Conservation (phyloP, 2,797 vertebrate species). For the Sebastes itinus region DNA sequence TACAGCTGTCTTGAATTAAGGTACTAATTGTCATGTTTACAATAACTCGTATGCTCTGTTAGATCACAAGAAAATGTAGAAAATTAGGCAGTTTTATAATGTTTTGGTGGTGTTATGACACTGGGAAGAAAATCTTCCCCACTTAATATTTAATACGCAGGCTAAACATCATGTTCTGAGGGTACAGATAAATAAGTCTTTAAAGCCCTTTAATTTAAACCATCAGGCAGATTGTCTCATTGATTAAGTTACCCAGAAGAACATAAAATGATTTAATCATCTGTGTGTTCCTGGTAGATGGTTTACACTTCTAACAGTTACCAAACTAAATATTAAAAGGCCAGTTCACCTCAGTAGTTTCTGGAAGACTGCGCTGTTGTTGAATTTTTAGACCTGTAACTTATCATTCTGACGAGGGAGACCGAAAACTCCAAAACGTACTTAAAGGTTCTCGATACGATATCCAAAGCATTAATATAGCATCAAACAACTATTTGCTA, state of each 20-base stretch:
- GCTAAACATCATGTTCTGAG: not conserved
- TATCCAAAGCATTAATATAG: too few relatives aligned
- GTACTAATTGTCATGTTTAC: not conserved
- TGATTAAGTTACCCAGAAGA: not conserved
- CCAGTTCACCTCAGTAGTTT: not conserved
- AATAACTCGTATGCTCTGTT: not conserved
- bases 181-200: not conserved
- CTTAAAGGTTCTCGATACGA: not conserved
- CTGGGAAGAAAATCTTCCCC: not conserved
- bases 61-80: not conserved
- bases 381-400: not conserved
- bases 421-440: too few relatives aligned
- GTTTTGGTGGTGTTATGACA: not conserved
- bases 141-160: not conserved
- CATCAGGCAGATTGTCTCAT: not conserved
- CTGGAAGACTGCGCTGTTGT: not conserved
- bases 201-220: too few relatives aligned
- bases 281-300: not conserved
- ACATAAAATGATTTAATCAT: not conserved
- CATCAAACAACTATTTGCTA: too few relatives aligned
- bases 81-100: too few relatives aligned
- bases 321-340: not conserved
- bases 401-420: not conserved
- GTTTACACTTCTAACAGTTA: not conserved
- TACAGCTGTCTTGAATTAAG: not conserved